These are phyloP conservation scores for Rhopalosiphum nymphaeae DNA, from an alignment of 2,888 invertebrate genomes.

Conservation along the genomic window DNA sequence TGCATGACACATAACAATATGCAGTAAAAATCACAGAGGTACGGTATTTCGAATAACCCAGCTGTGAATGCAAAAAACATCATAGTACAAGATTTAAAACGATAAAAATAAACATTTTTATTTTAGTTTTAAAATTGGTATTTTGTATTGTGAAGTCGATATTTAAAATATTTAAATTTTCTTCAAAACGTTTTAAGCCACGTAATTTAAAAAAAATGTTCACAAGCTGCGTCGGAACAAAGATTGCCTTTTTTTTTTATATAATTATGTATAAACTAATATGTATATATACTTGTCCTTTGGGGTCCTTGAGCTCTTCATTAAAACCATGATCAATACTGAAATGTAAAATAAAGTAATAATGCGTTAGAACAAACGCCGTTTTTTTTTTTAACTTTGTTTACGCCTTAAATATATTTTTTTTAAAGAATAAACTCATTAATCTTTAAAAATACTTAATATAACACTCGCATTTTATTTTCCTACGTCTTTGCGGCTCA, in stretches of 20 bases:
- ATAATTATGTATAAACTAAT: background rate
- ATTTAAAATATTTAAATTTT: conserved; percentile 17
- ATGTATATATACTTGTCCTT: conserved; percentile 10
- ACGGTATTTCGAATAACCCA: background rate
- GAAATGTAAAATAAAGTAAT: background rate
- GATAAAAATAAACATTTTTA: background rate
- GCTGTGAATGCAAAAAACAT: background rate
- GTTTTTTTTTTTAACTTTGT: background rate
- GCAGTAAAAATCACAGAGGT: conserved; percentile 4
- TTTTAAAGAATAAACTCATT: background rate
- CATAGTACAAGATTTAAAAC: background rate
- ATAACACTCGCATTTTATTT: background rate
- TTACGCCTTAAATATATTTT: background rate
- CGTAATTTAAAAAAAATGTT: background rate
- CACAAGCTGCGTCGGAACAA: background rate
- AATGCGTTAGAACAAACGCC: background rate
- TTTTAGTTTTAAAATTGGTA: conserved; percentile 10
- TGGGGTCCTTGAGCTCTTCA: conserved; percentile 15
- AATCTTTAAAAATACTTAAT: background rate
- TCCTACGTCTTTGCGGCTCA: background rate
- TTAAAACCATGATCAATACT: conserved; percentile 13
- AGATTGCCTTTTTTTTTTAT: conserved; percentile 8
- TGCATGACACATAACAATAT: background rate
- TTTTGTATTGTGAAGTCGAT: background rate
- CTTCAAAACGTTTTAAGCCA: background rate